Conservation (phyloP, 2,797 vertebrate species). For the Muscicapa comitata region DNA sequence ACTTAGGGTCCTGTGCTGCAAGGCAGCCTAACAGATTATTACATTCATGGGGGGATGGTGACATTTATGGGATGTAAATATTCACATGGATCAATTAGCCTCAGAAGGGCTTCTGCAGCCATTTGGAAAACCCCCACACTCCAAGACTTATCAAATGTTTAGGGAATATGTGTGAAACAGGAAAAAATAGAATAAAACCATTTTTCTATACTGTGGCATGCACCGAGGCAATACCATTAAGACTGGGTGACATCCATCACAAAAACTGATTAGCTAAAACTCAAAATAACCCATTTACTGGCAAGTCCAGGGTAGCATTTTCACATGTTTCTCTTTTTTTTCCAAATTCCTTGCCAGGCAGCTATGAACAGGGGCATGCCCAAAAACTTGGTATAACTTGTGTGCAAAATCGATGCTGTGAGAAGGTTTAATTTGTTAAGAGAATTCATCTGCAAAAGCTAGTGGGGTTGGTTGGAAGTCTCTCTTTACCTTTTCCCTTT, state of each 20-base stretch:
- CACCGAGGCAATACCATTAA: not conserved
- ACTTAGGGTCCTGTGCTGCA: not conserved
- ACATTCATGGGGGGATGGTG: not conserved
- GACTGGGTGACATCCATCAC: not conserved
- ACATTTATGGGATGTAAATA: not conserved
- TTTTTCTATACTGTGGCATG: fast-evolving
- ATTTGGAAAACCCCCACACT: not conserved
- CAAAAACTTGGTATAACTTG: not conserved
- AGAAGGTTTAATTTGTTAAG: not conserved
- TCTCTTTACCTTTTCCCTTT: not conserved
- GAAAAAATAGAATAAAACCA: not conserved
- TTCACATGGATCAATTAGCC: not conserved
- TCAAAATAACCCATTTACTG: not conserved
- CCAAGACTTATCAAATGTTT: not conserved
- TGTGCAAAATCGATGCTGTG: not conserved
- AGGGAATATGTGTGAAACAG: not conserved
- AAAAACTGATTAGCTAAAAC: not conserved
- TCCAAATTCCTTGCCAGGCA: not conserved
- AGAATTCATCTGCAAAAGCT: not conserved
- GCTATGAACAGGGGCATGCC: not conserved
- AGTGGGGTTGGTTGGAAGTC: not conserved
- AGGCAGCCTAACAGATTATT: not conserved
- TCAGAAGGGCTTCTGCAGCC: not conserved
- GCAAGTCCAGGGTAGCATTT: not conserved
- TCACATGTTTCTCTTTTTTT: not conserved